phyloP scores from a whole-genome alignment of 2,113 vertebrate species.

The Orcinus orca region DNA sequence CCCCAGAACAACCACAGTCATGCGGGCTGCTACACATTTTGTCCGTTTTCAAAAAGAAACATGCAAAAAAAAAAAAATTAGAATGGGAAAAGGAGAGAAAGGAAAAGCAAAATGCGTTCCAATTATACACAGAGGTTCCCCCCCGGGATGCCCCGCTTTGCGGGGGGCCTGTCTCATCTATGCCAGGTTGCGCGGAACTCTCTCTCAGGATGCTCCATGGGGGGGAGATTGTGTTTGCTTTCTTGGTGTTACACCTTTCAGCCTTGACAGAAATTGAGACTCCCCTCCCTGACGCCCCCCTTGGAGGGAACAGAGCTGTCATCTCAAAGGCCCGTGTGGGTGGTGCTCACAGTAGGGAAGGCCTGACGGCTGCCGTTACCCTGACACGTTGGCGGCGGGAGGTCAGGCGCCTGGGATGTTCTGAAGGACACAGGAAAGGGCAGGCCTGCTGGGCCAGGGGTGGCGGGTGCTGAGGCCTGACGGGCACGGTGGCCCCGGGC shows the following conservation, averaged over 20 bases:
- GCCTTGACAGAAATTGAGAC: not conserved
- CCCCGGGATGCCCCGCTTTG: slow-evolving; percentile 78
- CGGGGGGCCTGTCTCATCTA: slow-evolving; percentile 87
- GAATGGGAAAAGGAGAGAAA: slow-evolving; percentile 76
- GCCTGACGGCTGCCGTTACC: not conserved
- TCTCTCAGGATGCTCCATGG: not conserved
- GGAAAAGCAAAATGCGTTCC: slow-evolving; percentile 74
- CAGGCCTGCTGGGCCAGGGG: not conserved
- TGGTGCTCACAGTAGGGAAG: not conserved
- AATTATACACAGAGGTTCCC: slow-evolving; percentile 81
- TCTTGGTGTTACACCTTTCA: not conserved
- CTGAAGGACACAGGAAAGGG: not conserved
- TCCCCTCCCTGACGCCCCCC: not conserved
- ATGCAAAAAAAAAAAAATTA: slow-evolving; percentile 87
- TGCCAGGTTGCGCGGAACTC: slow-evolving; percentile 67
- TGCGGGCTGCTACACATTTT: slow-evolving; percentile 88
- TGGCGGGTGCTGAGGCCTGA: not conserved
- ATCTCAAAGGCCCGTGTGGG: not conserved
- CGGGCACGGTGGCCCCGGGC: accelerated
- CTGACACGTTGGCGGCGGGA: not conserved
- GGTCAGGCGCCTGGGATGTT: not conserved
- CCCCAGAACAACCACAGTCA: slow-evolving; percentile 88
- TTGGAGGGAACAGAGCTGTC: slow-evolving; percentile 40
- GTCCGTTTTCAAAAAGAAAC: slow-evolving; percentile 90
- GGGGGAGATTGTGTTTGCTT: not conserved